phyloP scores from a whole-genome alignment of 64 coral and sea anemone species.

The Trachythela sp. region DNA sequence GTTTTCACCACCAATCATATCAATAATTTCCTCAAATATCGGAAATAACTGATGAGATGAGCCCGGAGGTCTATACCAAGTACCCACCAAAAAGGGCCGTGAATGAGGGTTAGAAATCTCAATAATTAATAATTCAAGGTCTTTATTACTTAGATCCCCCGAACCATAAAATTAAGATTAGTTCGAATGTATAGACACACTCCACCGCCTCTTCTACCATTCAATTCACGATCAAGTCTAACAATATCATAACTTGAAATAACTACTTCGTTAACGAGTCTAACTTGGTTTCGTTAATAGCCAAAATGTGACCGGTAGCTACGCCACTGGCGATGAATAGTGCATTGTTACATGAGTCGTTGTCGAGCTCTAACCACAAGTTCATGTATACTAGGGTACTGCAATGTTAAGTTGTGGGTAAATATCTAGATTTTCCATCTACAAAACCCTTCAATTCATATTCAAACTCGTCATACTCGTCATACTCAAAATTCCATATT shows the following conservation, averaged over 20 bases:
- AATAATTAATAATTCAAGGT: conserved; percentile 45
- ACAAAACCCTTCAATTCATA: no score
- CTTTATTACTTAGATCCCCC: background rate
- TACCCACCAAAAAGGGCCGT: conserved; percentile 48
- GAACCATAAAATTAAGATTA: conserved; percentile 42
- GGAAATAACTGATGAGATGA: no score
- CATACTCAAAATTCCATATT: no score
- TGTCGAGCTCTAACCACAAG: no score
- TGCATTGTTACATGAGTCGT: no score
- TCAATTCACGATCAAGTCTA: conserved; percentile 36
- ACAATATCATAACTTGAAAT: conserved; percentile 58
- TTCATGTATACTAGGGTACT: no score
- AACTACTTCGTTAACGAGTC: conserved; percentile 44
- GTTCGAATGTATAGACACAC: conserved; percentile 37
- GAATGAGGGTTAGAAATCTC: conserved; percentile 43
- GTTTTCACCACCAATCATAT: conserved; percentile 37
- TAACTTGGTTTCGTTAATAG: conserved; percentile 72
- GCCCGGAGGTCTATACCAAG: conserved; percentile 63
- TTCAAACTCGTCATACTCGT: no score
- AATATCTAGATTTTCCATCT: no score
- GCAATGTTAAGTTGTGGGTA: no score
- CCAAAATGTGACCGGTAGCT: conserved; percentile 25
- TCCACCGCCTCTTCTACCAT: no score
- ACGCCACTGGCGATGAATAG: no score
- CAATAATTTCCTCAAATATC: no score